Base-by-base conservation (phyloP, 1,140 invertebrate species). In the Drosophila nikananu region DNA sequence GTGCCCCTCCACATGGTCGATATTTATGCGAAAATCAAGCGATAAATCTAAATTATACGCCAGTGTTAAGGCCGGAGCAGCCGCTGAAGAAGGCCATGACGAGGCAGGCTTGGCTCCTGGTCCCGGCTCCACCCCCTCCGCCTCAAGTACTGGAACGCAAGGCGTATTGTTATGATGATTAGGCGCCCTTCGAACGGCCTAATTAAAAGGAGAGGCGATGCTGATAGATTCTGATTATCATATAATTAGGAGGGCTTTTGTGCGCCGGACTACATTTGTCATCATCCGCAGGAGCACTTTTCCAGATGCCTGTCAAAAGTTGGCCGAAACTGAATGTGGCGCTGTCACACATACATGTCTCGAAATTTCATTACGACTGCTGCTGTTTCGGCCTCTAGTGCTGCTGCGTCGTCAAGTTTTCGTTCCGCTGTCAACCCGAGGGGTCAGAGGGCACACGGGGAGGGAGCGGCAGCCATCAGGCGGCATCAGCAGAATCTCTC, bases 11-110 rank as follows among this genome's bases (percentile, higher is more conserved):
- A 80, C 74, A 80, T 89, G 78, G 74, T 89, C 84, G 84, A 89
- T 89, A 89, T 89, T 89, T 89, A 89, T 89, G 86, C 78, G 84
- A 80, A 78, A 89, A 89, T 89, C 84, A 73, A 78, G 86, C 81
- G 70, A 89, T 89, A 89, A 89, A 89, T 89, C 84, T 89, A 90
- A 89, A 89, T 89, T 89, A 89, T 84, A 89, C 81, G 70, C 83
- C 77, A 80, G 78, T 81, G 81, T 67, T 89, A 82, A 89, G 52
- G 52, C 52, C 32, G 19, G 52, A 55, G 32, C 30, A 76, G 81
- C 75, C 60, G 73, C 71, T 60, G 74, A 58, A 44, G 55, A 44
- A 39, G 68, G 71, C 72, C 73, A 66, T 77, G 76, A 81, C 63
- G 73, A 72, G 60, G 35, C 66, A 77, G 57, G 32, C 51, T 67